phyloP scores from a whole-genome alignment of 2,888 invertebrate genomes.

The Drosophila austrosaltans region DNA sequence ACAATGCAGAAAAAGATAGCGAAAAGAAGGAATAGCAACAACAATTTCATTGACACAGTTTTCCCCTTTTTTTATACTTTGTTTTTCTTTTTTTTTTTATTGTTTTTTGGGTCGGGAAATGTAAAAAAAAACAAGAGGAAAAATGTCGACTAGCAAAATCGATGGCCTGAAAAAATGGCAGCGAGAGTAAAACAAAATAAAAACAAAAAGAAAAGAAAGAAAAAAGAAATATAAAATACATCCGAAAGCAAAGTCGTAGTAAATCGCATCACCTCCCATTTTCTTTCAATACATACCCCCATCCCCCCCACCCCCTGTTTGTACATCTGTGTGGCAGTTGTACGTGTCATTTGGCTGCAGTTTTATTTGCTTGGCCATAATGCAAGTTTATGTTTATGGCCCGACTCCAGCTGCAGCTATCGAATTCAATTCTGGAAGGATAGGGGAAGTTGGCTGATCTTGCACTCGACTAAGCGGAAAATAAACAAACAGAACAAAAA shows the following conservation, averaged over 20 bases:
- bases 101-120: conserved; percentile 10
- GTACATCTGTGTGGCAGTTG: conserved; percentile 45
- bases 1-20: conserved; percentile 36
- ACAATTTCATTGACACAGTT: conserved; percentile 71
- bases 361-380: conserved; percentile 69
- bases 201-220: conserved; percentile 53
- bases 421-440: conserved; percentile 21
- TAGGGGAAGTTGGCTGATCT: conserved; percentile 60
- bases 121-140: conserved; percentile 28
- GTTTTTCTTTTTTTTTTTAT: not conserved
- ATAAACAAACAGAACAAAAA: conserved; percentile 47
- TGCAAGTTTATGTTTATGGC: conserved; percentile 71
- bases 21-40: conserved; percentile 47
- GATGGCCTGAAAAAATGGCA: conserved; percentile 69
- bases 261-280: conserved; percentile 53
- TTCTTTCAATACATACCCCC: not conserved
- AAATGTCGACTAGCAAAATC: conserved; percentile 70
- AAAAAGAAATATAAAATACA: conserved; percentile 58
- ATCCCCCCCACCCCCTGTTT: not conserved
- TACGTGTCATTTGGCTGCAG: conserved; percentile 76
- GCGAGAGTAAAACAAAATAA: conserved; percentile 69
- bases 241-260: conserved; percentile 64
- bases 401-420: conserved; percentile 17
- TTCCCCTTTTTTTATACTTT: conserved; percentile 17
- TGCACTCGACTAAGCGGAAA: conserved; percentile 72